Conservation (phyloP, 2,888 invertebrate species). For the Beris chalybata region DNA sequence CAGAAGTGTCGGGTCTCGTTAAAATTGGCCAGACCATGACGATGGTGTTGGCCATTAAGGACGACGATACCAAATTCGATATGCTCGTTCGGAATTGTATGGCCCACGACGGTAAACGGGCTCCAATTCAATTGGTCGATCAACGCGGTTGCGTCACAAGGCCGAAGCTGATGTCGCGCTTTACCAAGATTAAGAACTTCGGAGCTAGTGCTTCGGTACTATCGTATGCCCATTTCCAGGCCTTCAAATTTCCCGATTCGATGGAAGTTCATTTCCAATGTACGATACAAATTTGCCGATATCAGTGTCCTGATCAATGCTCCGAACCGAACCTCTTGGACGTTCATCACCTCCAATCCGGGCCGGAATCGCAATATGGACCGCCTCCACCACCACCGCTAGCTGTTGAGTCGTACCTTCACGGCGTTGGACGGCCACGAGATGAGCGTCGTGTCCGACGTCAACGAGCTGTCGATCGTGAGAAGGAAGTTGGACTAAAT, state of each 20-base stretch:
- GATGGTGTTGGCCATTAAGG: constrained; percentile 93
- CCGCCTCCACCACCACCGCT: constrained; percentile 63
- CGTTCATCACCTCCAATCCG: constrained; percentile 60
- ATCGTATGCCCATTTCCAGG: constrained; percentile 92
- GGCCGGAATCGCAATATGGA: constrained; percentile 68
- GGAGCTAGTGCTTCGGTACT: constrained; percentile 90
- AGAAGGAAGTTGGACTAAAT: constrained; percentile 85
- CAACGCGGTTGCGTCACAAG: constrained; percentile 89
- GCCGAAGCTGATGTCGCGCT: constrained; percentile 89
- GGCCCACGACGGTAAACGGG: constrained; percentile 91
- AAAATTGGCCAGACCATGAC: constrained; percentile 97
- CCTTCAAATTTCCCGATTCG: constrained; percentile 93
- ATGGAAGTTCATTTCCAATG: constrained; percentile 97
- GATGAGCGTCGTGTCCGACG: constrained; percentile 69
- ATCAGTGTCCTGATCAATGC: constrained; percentile 91
- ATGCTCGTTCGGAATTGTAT: constrained; percentile 94
- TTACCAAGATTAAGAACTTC: constrained; percentile 93
- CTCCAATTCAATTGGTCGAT: constrained; percentile 90
- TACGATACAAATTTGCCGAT: constrained; percentile 91
- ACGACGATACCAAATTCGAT: constrained; percentile 92
- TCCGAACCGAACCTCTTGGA: constrained; percentile 67
- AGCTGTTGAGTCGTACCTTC: constrained; percentile 63
- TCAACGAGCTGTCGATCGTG: constrained; percentile 67
- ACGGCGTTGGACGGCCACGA: constrained; percentile 64
- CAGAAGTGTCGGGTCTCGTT: constrained; percentile 90